phyloP scores from a whole-genome alignment of 35 echinoderm and acorn worm species.

The Heliocidaris tuberculata region DNA sequence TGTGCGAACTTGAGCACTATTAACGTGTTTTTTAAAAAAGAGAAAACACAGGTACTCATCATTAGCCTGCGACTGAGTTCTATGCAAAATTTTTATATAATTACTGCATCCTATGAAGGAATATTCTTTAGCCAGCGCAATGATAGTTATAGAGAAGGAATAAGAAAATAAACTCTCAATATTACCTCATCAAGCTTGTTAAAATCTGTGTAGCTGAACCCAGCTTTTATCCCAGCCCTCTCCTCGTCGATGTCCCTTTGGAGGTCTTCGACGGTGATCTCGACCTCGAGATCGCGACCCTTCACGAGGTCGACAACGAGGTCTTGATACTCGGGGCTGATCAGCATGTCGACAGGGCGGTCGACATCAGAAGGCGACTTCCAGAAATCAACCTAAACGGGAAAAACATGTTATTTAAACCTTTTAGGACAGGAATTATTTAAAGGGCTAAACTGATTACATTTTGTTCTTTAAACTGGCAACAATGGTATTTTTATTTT shows the following conservation, averaged over 20 bases:
- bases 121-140: background rate
- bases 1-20: too few relatives aligned
- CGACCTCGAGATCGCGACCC: background rate
- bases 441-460: too few relatives aligned
- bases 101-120: too few relatives aligned
- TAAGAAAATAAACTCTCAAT: background rate
- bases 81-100: too few relatives aligned
- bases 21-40: too few relatives aligned
- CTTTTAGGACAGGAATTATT: too few relatives aligned
- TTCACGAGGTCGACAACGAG: background rate
- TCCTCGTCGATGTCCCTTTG: slow-evolving; percentile 20
- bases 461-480: too few relatives aligned
- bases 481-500: too few relatives aligned
- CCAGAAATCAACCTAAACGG: background rate
- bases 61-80: too few relatives aligned
- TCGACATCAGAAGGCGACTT: background rate
- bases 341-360: background rate
- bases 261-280: background rate
- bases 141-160: background rate
- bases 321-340: background rate
- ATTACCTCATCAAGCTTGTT: background rate
- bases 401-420: background rate
- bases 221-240: background rate
- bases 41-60: too few relatives aligned
- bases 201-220: background rate